Base-by-base conservation (phyloP, 1,140 invertebrate species). In the Tetragonula clypearis region DNA sequence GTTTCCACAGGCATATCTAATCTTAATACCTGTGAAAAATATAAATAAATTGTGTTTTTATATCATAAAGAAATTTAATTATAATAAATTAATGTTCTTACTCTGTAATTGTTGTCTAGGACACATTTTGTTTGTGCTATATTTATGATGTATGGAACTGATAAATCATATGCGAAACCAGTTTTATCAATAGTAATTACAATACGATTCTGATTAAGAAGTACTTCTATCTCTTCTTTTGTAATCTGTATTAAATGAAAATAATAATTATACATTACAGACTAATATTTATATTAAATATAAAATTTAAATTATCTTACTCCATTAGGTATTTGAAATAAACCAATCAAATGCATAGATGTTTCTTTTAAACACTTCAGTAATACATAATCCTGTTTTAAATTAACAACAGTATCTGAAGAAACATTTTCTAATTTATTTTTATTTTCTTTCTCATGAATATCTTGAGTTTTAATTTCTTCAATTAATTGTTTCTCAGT, bases 181-280 rank as follows among this genome's bases (percentile, higher is more conserved):
- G 95, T 94, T 68, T 95, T 96, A 68, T 95, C 89, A 41, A 95
- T 95, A 88, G 97, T 96, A 69, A 98, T 92, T 30, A 97, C 90
- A 81, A 98, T 96, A 85, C 97, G 95, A 95, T 98, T 97, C 89
- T 97, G 96, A 2, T 97, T 96, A 75, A 98, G 90, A 91, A 97
- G 96, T 72, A 98, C 93, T 26, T 92, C 95, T 17, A 98, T 86
- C 86, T 97, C 96, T 76, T 96, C 93, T 1, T 95, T 94, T 60
- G 95, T 95, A 92, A 96, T 94, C 97, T 97, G 91, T 69, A 93
- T 94, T 90, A 86, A 92, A 53, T 26, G 56, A 56, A 49, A 26
- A 2, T n/a, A 73, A 68, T 75, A 35, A 15, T 77, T 15, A 49
- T 72, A 49, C 41, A 65, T 56, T 3, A 41, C 8, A 41, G 4